These are phyloP conservation scores for Reinhardtius hippoglossoides DNA, from an alignment of 2,113 vertebrate species.

Conservation along the genomic window DNA sequence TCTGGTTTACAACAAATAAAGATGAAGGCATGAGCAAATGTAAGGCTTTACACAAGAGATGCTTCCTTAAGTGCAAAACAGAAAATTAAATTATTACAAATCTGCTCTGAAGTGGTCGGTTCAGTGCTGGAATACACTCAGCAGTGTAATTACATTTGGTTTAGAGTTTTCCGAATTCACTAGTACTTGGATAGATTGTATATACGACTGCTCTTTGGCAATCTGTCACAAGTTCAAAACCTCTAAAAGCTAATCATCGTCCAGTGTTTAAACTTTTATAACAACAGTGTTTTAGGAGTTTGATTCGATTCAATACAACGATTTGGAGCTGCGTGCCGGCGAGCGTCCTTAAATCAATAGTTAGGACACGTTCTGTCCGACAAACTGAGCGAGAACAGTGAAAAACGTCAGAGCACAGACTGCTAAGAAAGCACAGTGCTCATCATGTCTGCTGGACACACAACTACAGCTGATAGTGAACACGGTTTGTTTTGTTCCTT, in stretches of 20 bases:
- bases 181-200: constrained; percentile 71
- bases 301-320: constrained; percentile 3
- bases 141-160: constrained; percentile 74
- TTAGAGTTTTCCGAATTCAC: constrained; percentile 64
- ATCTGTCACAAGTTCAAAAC: constrained; percentile 55
- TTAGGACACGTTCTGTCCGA: constrained; percentile 65
- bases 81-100: constrained; percentile 76
- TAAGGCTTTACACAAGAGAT: constrained; percentile 88
- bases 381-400: constrained; percentile 82
- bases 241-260: constrained; percentile 15
- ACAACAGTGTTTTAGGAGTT: constrained; percentile 47
- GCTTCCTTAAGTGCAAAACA: constrained; percentile 64
- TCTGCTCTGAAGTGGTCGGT: constrained; percentile 82
- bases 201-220: constrained; percentile 77
- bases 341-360: constrained; percentile 46
- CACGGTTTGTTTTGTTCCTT: constrained; percentile 56
- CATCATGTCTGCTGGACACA: constrained; percentile 84
- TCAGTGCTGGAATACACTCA: constrained; percentile 75
- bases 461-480: constrained; percentile 75
- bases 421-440: constrained; percentile 87
- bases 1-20: constrained; percentile 19
- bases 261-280: constrained; percentile 36
- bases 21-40: constrained; percentile 80
- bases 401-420: constrained; percentile 82
- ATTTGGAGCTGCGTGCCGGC: constrained; percentile 49